phyloP scores from a whole-genome alignment of 1,140 invertebrate genomes.

The Leguminivora glycinivorella region DNA sequence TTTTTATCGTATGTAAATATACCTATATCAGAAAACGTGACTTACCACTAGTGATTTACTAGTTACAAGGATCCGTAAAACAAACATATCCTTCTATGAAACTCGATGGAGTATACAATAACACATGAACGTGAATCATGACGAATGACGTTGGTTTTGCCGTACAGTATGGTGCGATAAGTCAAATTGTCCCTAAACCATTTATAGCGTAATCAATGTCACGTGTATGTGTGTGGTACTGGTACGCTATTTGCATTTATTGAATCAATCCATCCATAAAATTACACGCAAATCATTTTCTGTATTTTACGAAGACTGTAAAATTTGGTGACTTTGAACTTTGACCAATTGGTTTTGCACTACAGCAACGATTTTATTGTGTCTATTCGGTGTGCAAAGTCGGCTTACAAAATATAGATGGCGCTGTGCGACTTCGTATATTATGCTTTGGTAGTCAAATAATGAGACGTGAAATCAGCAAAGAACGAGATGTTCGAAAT shows the following conservation, averaged over 20 bases:
- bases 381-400: too few species aligned
- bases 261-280: not conserved
- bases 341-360: too few species aligned
- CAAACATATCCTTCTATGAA: conserved; percentile 5
- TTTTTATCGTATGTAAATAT: conserved; percentile 8
- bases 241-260: too few species aligned
- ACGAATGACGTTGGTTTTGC: not conserved
- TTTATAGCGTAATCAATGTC: not conserved
- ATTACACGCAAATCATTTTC: not conserved
- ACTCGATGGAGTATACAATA: not conserved
- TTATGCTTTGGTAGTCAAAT: too few species aligned
- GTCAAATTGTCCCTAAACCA: conserved; percentile 5
- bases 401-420: too few species aligned
- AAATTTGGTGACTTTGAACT: too few species aligned
- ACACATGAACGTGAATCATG: not conserved
- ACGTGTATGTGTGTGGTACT: not conserved
- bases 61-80: conserved; percentile 6
- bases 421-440: too few species aligned
- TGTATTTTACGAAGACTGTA: not conserved
- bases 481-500: too few species aligned
- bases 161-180: not conserved
- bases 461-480: too few species aligned
- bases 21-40: not conserved
- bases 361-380: too few species aligned
- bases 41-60: not conserved